A percentile compares a stretch with the other conserved stretches of the same genome.
Conservation (phyloP, 92 coral and sea anemone species). For the Plumapathes pennacea region DNA sequence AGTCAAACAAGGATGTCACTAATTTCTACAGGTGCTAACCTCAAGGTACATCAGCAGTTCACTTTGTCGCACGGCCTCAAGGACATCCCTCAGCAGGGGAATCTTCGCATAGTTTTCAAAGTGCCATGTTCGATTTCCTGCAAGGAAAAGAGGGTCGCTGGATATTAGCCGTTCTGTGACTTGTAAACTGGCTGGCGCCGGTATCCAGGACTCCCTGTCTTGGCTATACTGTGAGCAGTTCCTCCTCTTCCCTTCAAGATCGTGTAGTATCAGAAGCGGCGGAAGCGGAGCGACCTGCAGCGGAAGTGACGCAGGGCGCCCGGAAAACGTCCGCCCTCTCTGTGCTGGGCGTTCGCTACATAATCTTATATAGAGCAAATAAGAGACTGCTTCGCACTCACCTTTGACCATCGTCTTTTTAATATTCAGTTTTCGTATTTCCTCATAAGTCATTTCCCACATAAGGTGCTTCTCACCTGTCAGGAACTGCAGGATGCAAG, state of each 20-base stretch:
- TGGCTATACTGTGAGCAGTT: background rate
- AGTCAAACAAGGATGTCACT: too few relatives aligned
- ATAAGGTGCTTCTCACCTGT: constrained; percentile 65
- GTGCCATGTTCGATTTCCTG: constrained; percentile 38
- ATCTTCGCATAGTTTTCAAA: constrained; percentile 64
- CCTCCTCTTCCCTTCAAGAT: too few relatives aligned
- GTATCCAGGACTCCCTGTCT: background rate
- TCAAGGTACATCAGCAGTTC: constrained; percentile 75
- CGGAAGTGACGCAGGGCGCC: too few relatives aligned
- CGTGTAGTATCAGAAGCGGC: too few relatives aligned
- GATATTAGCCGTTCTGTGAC: background rate
- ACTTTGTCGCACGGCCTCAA: constrained; percentile 62
- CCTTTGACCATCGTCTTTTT: constrained; percentile 47
- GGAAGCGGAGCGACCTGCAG: too few relatives aligned
- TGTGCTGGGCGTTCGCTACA: too few relatives aligned
- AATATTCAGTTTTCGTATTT: constrained; percentile 47
- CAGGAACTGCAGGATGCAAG: constrained; percentile 53
- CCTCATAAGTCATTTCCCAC: constrained; percentile 68
- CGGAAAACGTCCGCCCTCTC: too few relatives aligned
- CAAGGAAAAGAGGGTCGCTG: background rate
- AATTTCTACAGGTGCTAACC: too few relatives aligned
- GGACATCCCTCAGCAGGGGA: constrained; percentile 71
- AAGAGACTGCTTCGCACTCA: constrained; percentile 22
- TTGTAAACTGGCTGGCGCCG: background rate
- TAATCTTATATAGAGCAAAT: too few relatives aligned